phyloP scores from a whole-genome alignment of 1,140 invertebrate genomes.

The Zaprionus davidi region DNA sequence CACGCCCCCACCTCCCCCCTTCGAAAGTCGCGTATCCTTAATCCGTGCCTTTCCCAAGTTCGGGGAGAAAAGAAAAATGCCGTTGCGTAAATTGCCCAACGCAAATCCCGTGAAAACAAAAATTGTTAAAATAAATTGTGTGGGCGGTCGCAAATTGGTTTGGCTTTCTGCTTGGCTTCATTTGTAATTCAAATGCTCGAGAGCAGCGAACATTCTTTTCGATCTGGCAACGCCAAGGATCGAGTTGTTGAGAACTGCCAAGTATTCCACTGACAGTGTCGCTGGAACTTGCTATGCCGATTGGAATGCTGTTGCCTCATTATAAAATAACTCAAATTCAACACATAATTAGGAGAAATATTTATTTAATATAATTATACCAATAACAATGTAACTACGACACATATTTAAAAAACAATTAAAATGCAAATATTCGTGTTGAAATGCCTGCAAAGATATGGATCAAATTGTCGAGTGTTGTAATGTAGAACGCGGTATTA shows the following conservation, averaged over 20 bases:
- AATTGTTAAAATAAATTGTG: slow-evolving; percentile 76
- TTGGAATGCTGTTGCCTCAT: not conserved
- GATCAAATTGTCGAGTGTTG: no score
- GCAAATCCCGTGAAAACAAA: slow-evolving; percentile 69
- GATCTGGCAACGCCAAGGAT: slow-evolving; percentile 47
- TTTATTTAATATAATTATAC: not conserved
- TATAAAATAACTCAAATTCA: not conserved
- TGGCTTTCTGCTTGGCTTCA: slow-evolving; percentile 67
- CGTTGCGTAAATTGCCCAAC: slow-evolving; percentile 59
- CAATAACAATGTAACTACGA: not conserved
- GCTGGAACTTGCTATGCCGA: not conserved
- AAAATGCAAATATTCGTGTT: not conserved
- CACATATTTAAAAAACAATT: not conserved
- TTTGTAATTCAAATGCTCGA: slow-evolving; percentile 76
- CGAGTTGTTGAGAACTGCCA: not conserved
- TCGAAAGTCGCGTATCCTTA: not conserved
- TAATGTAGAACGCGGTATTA: no score
- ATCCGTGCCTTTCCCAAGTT: not conserved
- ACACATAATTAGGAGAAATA: not conserved
- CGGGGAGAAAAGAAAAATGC: slow-evolving; percentile 38
- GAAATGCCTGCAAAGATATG: no score
- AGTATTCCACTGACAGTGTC: not conserved
- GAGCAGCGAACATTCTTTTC: slow-evolving; percentile 48
- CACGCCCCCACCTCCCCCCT: not conserved
- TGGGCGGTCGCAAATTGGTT: slow-evolving; percentile 69